Percentiles rank a stretch among this genome's conserved stretches.
Evolutionary conservation across 2,113 vertebrate genomes (phyloP).

Genomic region (Scartelaos histophorus): DNA sequence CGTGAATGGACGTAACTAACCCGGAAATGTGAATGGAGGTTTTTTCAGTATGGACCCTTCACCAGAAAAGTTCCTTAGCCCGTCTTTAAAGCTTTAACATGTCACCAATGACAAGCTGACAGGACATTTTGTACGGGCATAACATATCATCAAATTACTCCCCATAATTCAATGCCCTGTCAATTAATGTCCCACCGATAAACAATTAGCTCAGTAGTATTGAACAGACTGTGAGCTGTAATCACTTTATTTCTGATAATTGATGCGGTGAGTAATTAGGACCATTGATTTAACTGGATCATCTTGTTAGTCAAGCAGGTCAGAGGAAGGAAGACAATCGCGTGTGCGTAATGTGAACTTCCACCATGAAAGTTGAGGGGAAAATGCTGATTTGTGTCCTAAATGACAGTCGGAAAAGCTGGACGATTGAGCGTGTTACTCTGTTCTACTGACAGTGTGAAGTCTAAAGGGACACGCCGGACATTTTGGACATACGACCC

Average conservation of each 20-base stretch:
- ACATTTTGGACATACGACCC: too few species aligned
- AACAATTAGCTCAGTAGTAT: conserved; percentile 33
- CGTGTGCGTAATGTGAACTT: conserved; percentile 8
- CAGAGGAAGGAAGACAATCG: conserved; percentile 55
- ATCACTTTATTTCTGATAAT: conserved; percentile 39
- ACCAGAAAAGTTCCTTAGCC: too few species aligned
- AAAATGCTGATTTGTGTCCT: background rate
- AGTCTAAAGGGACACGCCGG: too few species aligned
- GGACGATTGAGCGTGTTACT: too few species aligned
- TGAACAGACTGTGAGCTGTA: conserved; percentile 42
- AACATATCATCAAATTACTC: conserved; percentile 34
- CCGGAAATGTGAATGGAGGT: too few species aligned
- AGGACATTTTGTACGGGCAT: conserved; percentile 14
- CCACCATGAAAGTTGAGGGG: too few species aligned
- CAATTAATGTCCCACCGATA: conserved; percentile 27
- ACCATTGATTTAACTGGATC: conserved; percentile 42
- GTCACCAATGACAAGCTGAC: background rate
- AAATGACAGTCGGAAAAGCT: background rate
- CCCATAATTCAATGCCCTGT: conserved; percentile 26
- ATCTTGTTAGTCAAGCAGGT: conserved; percentile 24
- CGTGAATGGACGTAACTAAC: too few species aligned
- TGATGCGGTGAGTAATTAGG: conserved; percentile 54
- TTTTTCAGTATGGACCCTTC: too few species aligned
- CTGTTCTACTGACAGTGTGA: too few species aligned
- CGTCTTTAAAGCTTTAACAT: background rate